These are phyloP conservation scores for Anguilla anguilla DNA, from an alignment of 2,797 vertebrate genomes.

Conservation along the genomic window DNA sequence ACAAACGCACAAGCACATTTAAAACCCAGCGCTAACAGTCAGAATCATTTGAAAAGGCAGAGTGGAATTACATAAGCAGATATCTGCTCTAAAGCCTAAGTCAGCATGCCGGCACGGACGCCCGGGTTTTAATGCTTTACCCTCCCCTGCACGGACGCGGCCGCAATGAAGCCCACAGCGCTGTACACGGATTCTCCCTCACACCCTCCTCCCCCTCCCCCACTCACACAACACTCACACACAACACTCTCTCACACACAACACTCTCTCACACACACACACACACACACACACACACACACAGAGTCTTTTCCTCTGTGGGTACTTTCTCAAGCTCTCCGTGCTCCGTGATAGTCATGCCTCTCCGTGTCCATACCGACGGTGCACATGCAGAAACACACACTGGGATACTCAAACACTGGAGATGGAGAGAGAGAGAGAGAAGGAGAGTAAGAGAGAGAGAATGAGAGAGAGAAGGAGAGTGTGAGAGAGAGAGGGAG, in stretches of 20 bases:
- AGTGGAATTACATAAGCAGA: conserved; percentile 68
- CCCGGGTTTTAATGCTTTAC: conserved; percentile 55
- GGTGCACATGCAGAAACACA: conserved; percentile 24
- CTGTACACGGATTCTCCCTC: conserved; percentile 34
- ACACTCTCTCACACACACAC: conserved; percentile 17
- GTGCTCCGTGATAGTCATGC: background rate
- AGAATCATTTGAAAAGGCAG: conserved; percentile 70
- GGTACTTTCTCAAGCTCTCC: background rate
- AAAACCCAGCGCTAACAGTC: conserved; percentile 45
- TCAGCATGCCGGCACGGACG: conserved; percentile 60
- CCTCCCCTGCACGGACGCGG: background rate
- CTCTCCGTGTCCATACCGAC: conserved; percentile 13
- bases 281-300: background rate
- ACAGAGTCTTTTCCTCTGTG: conserved; percentile 15
- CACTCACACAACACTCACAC: background rate
- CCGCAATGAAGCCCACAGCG: background rate
- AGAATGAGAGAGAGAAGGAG: conserved; percentile 44
- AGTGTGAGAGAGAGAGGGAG: conserved; percentile 13
- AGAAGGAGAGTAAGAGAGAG: conserved; percentile 39
- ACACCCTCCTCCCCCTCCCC: background rate
- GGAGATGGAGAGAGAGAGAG: conserved; percentile 41
- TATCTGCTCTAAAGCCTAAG: conserved; percentile 53
- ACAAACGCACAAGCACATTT: conserved; percentile 39
- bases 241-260: background rate
- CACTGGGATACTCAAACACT: conserved; percentile 7